Evolutionary conservation across 2,797 vertebrate genomes (phyloP).

Genomic region (Gymnodraco acuticeps): DNA sequence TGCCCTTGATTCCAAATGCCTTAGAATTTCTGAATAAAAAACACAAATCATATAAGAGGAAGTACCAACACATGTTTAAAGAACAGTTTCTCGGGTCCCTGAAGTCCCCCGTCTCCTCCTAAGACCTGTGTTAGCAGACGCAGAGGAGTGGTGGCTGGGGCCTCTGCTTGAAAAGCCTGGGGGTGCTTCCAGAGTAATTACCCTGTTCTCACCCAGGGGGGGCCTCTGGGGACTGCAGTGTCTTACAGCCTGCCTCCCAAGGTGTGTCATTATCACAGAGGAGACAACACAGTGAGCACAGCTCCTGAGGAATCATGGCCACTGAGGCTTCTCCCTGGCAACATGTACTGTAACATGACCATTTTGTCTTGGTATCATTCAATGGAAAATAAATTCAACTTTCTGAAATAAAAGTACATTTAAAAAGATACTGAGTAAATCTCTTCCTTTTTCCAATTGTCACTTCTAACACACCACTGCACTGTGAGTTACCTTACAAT

Average conservation of each 20-base stretch:
- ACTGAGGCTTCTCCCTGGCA: constrained; percentile 41
- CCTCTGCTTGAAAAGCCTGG: constrained; percentile 27
- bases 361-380: constrained; percentile 38
- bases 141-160: constrained; percentile 36
- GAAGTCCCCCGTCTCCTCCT: constrained; percentile 24
- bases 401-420: not conserved
- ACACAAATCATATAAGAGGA: constrained; percentile 19
- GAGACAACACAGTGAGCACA: constrained; percentile 39
- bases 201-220: constrained; percentile 68
- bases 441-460: not conserved
- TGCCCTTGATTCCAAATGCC: not conserved
- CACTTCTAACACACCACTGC: not conserved
- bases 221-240: constrained; percentile 69
- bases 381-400: not conserved
- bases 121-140: constrained; percentile 31
- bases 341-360: constrained; percentile 33
- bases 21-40: not conserved
- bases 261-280: constrained; percentile 78
- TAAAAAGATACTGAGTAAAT: not conserved
- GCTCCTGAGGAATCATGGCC: constrained; percentile 37
- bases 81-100: constrained; percentile 16
- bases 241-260: constrained; percentile 63
- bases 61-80: constrained; percentile 7
- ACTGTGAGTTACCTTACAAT: not conserved
- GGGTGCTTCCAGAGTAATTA: constrained; percentile 77